Percentiles rank a stretch among this genome's conserved stretches.
phyloP scores from a whole-genome alignment of 2,888 invertebrate species.

The Cantharis nigra region DNA sequence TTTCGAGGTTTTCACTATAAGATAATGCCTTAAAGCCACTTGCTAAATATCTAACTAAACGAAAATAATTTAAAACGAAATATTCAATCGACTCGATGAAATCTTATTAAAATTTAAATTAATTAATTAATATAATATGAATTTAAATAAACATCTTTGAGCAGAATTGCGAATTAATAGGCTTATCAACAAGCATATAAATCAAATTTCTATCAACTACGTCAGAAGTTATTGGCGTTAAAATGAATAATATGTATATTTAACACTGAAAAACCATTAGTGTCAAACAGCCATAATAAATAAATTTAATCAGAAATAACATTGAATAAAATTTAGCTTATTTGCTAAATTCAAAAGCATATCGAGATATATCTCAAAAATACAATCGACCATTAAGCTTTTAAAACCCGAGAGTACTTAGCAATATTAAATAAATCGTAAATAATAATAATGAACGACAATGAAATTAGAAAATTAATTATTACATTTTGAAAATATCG shows the following conservation, averaged over 20 bases:
- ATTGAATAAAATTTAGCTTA: neutral
- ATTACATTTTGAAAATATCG: neutral
- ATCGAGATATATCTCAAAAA: neutral
- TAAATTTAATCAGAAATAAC: neutral
- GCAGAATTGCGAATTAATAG: neutral
- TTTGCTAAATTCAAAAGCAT: neutral
- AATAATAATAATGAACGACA: neutral
- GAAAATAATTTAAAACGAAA: neutral
- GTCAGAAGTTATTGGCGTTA: slow-evolving; percentile 1
- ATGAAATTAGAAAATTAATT: neutral
- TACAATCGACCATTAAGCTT: neutral
- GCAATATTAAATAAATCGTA: neutral
- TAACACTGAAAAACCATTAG: slow-evolving; percentile 10
- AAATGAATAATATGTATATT: slow-evolving; percentile 10
- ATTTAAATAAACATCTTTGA: neutral
- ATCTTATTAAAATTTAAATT: neutral
- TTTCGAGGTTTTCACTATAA: too few species aligned
- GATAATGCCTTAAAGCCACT: too few species aligned
- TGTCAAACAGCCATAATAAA: slow-evolving; percentile 8
- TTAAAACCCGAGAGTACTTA: neutral
- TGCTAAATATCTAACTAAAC: neutral
- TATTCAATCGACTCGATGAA: neutral
- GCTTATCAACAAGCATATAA: neutral
- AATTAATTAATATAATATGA: neutral
- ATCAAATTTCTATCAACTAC: slow-evolving; percentile 7